phyloP scores from a whole-genome alignment of 2,888 invertebrate genomes.

The Coenonympha glycerion region DNA sequence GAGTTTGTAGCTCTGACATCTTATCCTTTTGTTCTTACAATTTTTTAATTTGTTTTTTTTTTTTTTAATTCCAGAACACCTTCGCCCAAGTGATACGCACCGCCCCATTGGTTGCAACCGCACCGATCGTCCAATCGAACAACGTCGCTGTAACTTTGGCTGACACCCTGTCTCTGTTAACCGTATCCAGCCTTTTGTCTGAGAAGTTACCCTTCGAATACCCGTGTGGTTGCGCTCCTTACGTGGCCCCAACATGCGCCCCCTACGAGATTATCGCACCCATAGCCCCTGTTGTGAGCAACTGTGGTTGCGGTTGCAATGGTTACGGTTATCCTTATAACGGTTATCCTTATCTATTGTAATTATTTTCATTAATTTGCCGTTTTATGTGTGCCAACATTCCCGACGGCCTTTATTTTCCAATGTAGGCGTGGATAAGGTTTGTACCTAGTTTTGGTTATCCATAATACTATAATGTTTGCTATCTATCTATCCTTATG shows the following conservation, averaged over 20 bases:
- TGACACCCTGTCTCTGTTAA: conserved; percentile 57
- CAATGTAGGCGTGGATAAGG: no score
- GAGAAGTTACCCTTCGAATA: conserved; percentile 46
- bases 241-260: background rate
- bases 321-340: conserved; percentile 18
- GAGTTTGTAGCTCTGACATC: no score
- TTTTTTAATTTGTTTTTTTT: no score
- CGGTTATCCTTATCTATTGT: no score
- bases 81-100: conserved; percentile 36
- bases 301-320: conserved; percentile 28
- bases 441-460: no score
- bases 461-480: no score
- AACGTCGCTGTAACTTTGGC: conserved; percentile 51
- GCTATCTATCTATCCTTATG: no score
- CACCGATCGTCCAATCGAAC: conserved; percentile 24
- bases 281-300: conserved; percentile 9
- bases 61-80: conserved; percentile 36
- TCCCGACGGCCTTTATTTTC: no score
- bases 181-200: conserved; percentile 53
- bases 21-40: no score
- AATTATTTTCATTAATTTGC: no score
- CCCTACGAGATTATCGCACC: background rate
- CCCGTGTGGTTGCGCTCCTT: conserved; percentile 21
- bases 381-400: no score
- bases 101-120: conserved; percentile 11